Evolutionary conservation across 2,888 invertebrate genomes (phyloP), one percentile per base, ranked within the genome.

Genomic region (Oscheius myriophilus): DNA sequence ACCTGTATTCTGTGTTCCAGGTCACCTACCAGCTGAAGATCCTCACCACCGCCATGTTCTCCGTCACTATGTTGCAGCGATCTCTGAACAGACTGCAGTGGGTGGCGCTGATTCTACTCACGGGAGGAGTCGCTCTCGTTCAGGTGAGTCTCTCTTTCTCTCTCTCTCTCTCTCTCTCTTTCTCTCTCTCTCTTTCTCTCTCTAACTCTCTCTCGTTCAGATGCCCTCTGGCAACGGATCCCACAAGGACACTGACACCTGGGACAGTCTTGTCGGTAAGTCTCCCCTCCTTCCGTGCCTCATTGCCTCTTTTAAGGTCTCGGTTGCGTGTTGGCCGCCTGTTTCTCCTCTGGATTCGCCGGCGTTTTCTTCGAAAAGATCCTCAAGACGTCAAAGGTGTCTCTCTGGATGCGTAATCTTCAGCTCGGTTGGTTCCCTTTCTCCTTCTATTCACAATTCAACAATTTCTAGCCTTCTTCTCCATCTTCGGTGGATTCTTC

Each of bases 11-110:
- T 33, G 16, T 21, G 16, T 89, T 90, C 59, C 87, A 93, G 93
- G 94, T 97, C 12, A 95, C 96, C 67, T 97, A 97, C 89, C 97
- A 97, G 88, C 88, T 97, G 76, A 97, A 97, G 89, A 93, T 97
- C 80, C 89, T 97, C 18, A 97, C 97, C 16, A 97, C 97, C 12
- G 97, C 97, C 23, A 90, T 97, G 88, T 96, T 97, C 87, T 93
- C 96, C 26, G 94, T 97, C 0, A 87, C 93, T 7, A 93, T 97
- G 82, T 89, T 97, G 65, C 91, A 92, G 70, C 91, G 91, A 79
- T 91, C 91, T 76, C 88, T 97, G 9, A 89, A 91, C 26, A 89
- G 89, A 0, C 71, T 75, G 18, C 75, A 81, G 41, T 97, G 96
- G 96, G 88, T 91, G 46, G 93, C 96, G 0, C 88, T 97, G 53